Base-by-base conservation (phyloP, 1,140 invertebrate genomes). In the Hylaeus volcanicus region DNA sequence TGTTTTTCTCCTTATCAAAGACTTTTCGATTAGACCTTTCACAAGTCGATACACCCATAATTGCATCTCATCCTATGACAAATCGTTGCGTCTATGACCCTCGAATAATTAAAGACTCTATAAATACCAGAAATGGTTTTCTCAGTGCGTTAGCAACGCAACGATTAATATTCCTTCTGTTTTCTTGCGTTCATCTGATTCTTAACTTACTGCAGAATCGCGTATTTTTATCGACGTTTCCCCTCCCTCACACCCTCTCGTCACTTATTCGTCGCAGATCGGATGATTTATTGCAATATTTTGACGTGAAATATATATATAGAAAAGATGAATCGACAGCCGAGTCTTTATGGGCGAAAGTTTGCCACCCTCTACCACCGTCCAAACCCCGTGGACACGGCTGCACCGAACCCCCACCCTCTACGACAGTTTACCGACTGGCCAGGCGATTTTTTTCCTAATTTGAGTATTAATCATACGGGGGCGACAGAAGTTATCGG, bases 211-310 rank as follows among this genome's bases (percentile, higher is more conserved):
- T 55, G 76, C 82, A 58, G 73, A 85, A 39, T 87, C 78, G 73
- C 68, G 56, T 41, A 26, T 48, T 70, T 56, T 61, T 43, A 58
- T 14, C 69, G 60, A 60, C 70, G 6, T 60, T 45, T 53, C n/a
- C 8, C 61, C 12, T 56, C 41, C 60, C 68, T 14, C 83, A 53
- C 73, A 11, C 41, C 53, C 63, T 43, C 55, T 53, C 87, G 82
- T 82, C 80, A 84, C 87, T 89, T 83, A 89, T 92, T 90, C 86
- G 87, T 85, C 86, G 86, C 84, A 84, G 70, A 76, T 76, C 79
- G 81, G 88, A 92, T 93, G 92, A 93, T 93, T 93, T 93, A 93
- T 93, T 90, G 90, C 91, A 90, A 93, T 93, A 93, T 93, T 93
- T 92, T 93, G 92, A 93, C 92, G 87, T 89, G 88, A 88, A 90